phyloP scores from a whole-genome alignment of 2,888 invertebrate species.

The Lampropteryx suffumata region DNA sequence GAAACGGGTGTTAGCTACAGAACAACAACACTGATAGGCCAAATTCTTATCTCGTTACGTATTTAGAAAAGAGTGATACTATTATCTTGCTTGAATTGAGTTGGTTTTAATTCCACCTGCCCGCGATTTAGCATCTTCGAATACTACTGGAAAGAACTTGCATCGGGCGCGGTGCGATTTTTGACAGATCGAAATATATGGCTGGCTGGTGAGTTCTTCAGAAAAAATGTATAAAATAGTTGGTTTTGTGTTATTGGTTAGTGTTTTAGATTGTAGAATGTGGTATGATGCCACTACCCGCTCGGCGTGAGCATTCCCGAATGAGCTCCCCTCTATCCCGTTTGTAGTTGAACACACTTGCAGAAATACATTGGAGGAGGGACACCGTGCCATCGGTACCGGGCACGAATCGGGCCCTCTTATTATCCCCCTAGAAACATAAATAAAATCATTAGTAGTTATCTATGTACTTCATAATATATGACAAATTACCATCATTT shows the following conservation, averaged over 20 bases:
- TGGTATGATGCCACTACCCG: constrained; percentile 37
- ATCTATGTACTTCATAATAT: no score
- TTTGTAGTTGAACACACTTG: constrained; percentile 60
- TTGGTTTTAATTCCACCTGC: background rate
- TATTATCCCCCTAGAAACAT: constrained; percentile 45
- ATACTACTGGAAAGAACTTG: constrained; percentile 19
- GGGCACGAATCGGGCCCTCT: constrained; percentile 62
- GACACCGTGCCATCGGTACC: constrained; percentile 54
- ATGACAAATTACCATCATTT: no score
- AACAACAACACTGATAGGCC: constrained; percentile 76
- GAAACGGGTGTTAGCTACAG: constrained; percentile 78
- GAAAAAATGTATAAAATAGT: constrained; percentile 34
- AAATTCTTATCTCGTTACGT: constrained; percentile 61
- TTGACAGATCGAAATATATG: constrained; percentile 72
- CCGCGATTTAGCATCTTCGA: background rate
- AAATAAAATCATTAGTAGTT: constrained; percentile 7
- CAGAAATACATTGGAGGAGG: constrained; percentile 51
- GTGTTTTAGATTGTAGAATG: constrained; percentile 18
- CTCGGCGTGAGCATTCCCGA: constrained; percentile 42
- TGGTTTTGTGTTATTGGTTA: constrained; percentile 29
- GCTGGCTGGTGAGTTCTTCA: constrained; percentile 71
- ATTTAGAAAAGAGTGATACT: constrained; percentile 49
- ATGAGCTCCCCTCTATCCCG: constrained; percentile 56
- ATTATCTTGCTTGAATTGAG: constrained; percentile 17
- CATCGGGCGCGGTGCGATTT: constrained; percentile 44